Conservation (phyloP, 2,113 vertebrate genomes). For the Semnornis frantzii region DNA sequence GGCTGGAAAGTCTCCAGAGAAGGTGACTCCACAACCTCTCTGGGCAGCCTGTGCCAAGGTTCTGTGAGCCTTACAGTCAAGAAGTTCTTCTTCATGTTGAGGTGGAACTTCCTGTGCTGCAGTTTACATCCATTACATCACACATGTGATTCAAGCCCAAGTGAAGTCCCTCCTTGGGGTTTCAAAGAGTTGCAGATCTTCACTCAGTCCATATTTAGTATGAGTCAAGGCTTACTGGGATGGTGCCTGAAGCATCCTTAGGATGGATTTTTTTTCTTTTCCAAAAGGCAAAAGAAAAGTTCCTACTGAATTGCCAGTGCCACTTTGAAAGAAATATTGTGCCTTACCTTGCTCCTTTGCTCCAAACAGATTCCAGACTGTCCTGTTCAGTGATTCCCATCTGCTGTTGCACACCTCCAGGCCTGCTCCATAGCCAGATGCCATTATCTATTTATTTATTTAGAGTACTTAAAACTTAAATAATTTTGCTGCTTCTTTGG, state of each 20-base stretch:
- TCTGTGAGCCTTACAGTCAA: too few species aligned
- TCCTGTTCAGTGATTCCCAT: neutral
- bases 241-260: neutral
- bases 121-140: too few species aligned
- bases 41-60: too few species aligned
- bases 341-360: neutral
- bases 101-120: too few species aligned
- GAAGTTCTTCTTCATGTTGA: too few species aligned
- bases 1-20: too few species aligned
- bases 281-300: neutral
- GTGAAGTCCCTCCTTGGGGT: neutral
- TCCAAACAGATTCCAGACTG: fast-evolving
- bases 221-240: neutral
- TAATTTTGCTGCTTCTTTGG: neutral
- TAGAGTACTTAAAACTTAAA: neutral
- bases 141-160: neutral
- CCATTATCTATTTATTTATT: neutral
- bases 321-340: neutral
- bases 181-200: neutral
- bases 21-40: too few species aligned
- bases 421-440: neutral
- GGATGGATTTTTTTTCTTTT: neutral
- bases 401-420: neutral
- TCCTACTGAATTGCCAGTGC: neutral
- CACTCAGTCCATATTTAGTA: neutral